Conservation (phyloP, 2,797 vertebrate species). For the Prunella strophiata region DNA sequence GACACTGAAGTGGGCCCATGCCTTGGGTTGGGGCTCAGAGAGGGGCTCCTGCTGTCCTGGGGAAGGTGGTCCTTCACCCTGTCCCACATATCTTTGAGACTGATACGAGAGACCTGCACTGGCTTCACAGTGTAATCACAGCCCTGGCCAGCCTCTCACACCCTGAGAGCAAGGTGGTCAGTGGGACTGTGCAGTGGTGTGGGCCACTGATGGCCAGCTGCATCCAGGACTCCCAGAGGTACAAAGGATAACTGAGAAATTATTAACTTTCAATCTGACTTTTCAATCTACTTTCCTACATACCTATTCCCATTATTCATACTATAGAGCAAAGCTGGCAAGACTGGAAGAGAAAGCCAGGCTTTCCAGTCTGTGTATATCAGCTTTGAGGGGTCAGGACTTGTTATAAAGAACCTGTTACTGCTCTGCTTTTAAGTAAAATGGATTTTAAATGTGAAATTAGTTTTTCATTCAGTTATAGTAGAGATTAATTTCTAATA, state of each 20-base stretch:
- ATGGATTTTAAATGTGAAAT: background rate
- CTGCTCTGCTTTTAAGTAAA: background rate
- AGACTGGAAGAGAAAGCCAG: background rate
- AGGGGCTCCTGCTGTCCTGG: background rate
- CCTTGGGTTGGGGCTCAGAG: background rate
- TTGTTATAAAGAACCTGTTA: background rate
- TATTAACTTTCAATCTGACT: background rate
- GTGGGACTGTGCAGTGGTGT: rapidly evolving
- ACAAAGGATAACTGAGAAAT: background rate
- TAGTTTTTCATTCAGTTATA: background rate
- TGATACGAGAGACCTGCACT: rapidly evolving
- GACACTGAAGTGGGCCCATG: background rate
- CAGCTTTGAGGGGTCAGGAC: background rate
- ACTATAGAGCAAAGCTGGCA: background rate
- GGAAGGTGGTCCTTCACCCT: background rate
- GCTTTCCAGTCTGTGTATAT: background rate
- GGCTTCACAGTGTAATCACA: background rate
- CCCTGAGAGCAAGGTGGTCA: background rate
- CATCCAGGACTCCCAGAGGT: background rate
- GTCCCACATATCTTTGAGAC: background rate
- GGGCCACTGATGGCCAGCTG: background rate
- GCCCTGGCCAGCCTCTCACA: background rate
- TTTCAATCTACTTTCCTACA: background rate
- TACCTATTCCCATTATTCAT: background rate
- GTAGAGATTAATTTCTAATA: background rate